A percentile compares a stretch with the other conserved stretches of the same genome.
Evolutionary conservation across 2,113 vertebrate genomes (phyloP).

Genomic region (Varanus salvator): DNA sequence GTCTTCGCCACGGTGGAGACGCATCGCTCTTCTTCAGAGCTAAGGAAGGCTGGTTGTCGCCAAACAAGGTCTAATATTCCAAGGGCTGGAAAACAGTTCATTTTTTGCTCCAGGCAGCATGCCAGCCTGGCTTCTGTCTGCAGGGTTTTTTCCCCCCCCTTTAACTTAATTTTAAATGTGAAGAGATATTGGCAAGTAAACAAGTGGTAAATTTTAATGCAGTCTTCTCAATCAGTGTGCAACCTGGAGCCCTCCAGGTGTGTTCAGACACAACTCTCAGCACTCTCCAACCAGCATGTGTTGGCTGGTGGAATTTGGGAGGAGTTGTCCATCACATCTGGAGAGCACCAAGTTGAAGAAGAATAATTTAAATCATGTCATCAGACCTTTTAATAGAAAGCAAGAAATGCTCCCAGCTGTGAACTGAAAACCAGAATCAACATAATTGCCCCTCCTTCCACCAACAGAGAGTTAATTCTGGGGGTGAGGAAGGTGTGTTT

Average conservation of each 20-base stretch:
- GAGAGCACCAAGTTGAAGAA: too few species aligned
- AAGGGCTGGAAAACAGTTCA: not conserved
- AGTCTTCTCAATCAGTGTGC: not conserved
- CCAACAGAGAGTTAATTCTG: not conserved
- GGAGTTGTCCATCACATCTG: too few species aligned
- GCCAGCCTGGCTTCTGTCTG: not conserved
- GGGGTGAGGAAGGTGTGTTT: not conserved
- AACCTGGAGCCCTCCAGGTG: too few species aligned
- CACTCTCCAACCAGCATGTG: too few species aligned
- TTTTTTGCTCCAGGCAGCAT: not conserved
- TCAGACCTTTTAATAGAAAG: not conserved
- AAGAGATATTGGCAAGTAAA: constrained; percentile 4
- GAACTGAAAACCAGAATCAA: not conserved
- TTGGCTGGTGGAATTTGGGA: too few species aligned
- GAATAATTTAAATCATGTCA: too few species aligned
- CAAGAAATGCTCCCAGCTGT: not conserved
- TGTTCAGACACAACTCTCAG: too few species aligned
- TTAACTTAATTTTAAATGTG: not conserved
- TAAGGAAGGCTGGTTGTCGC: not conserved
- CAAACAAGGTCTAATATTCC: not conserved
- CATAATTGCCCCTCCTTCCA: too few species aligned
- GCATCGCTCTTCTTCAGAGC: not conserved
- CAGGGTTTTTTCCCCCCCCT: too few species aligned
- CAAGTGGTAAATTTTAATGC: not conserved
- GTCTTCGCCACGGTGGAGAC: not conserved